Base-by-base conservation (phyloP, 2,113 vertebrate genomes). In the Melierax canorus region DNA sequence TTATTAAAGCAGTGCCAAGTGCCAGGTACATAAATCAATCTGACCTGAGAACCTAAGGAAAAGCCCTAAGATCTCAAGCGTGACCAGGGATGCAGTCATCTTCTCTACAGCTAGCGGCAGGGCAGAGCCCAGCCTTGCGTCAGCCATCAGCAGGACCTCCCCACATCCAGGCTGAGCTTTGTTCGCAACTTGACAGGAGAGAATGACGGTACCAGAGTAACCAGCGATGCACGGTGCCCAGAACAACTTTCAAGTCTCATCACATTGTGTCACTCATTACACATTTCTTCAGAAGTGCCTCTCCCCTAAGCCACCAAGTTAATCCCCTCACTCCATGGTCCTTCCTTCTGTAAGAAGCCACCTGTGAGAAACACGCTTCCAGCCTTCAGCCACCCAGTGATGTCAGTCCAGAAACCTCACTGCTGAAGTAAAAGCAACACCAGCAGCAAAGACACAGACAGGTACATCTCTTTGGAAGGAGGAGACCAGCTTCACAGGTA, bases 381-480 rank as follows among this genome's bases (percentile, higher is more conserved):
- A 59, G 48, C 29, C 59, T 64, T 48, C 69, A 74, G 20, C 34
- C 13, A 62, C 36, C 15, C n/a, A 13, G 11, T 4, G 23, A n/a
- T 7, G 3, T 10, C 38, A 43, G 48, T 30, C 17, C 45, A 53
- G 56, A 81, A 87, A 53, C 3, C 7, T 51, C 36, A 30, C 27
- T n/a, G 36, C 20, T 0, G 1, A 30, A 73, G 20, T 18, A 80
- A 60, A 16, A 58, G 22, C 11, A 22, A 7, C 0, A 0, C 2
- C 24, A 36, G 13, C 4, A 63, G 30, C 27, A 32, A 48, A 56
- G 34, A 39, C 11, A 8, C 1, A 1, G 11, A 11, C 0, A 3
- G 27, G 51, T 11, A 41, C 0, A 0, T 10, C 39, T n/a, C 34
- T 39, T 7, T 19, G 17, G 23, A 45, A 20, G 48, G 23, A 41